Base-by-base conservation (phyloP, 2,888 invertebrate species). In the Caenorhabditis angaria region DNA sequence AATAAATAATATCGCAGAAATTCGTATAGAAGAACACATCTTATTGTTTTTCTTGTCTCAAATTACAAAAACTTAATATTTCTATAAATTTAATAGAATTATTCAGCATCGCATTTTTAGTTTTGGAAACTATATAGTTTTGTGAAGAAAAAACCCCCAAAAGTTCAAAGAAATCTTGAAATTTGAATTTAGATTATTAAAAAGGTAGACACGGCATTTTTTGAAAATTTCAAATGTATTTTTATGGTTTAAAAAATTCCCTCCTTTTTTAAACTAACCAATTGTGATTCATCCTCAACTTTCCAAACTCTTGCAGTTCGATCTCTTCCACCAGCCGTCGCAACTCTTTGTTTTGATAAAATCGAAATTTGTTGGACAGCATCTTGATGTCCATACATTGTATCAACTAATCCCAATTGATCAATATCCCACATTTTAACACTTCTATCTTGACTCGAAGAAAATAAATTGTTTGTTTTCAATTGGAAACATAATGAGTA, bases 271-370 rank as follows among this genome's bases (percentile, higher is more conserved):
- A n/a, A n/a, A 32, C 68, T 24, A 29, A 97, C 93, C 22, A 99
- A 90, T 88, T 99, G 97, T 22, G 96, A 95, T 88, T 97, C 97
- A 89, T 97, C 97, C 0, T 93, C 92, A 66, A 99, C 93, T 89
- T 99, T 97, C 97, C 97, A 99, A 82, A 99, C 91, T 81, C 97
- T 91, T 22, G 96, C 89, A 1, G 93, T 91, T 50, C 92, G 91
- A 87, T 99, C 97, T 72, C 92, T 90, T 3, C 96, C 95, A 20
- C 97, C 83, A 20, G 76, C 76, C 0, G 95, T 94, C 14, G 97
- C 91, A 4, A 93, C 93, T 78, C 95, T 90, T 86, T 97, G 96
- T 82, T 93, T 91, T 32, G 92, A 91, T 67, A 97, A 89, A 12
- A 94, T 92, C 90, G 97, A 97, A 75, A 99, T 93, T 10, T 92